Evolutionary conservation across 2,888 invertebrate genomes (phyloP).

Genomic region (Perdita meconis): DNA sequence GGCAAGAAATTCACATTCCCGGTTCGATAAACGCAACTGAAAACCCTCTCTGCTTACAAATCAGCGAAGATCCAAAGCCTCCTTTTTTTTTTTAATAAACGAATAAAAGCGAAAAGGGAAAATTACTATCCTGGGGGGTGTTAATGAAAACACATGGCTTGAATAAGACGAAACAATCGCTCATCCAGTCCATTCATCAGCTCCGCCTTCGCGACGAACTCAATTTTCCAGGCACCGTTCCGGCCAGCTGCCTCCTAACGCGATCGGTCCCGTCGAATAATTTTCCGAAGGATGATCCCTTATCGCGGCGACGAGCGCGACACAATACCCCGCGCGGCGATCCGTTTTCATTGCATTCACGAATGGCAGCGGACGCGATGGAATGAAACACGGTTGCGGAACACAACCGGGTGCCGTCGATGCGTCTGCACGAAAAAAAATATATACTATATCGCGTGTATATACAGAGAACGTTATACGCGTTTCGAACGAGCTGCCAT

Average conservation of each 20-base stretch:
- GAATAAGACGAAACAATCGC: slow-evolving; percentile 33
- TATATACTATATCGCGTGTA: too few relatives aligned
- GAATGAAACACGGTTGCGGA: slow-evolving; percentile 44
- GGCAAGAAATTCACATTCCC: too few relatives aligned
- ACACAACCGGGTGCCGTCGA: neutral
- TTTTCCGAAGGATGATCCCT: neutral
- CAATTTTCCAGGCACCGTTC: neutral
- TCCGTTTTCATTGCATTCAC: neutral
- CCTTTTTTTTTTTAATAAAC: too few relatives aligned
- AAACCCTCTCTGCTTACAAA: too few relatives aligned
- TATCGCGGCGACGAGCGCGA: neutral
- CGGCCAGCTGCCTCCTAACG: neutral
- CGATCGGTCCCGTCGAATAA: slow-evolving; percentile 10
- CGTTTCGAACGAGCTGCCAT: neutral
- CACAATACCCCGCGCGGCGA: slow-evolving; percentile 12
- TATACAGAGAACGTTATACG: too few relatives aligned
- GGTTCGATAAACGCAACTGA: too few relatives aligned
- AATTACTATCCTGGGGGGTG: neutral
- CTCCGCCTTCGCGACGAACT: neutral
- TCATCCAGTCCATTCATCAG: slow-evolving; percentile 17
- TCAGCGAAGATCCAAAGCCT: too few relatives aligned
- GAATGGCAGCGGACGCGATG: slow-evolving; percentile 10
- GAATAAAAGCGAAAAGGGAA: slow-evolving; percentile 13
- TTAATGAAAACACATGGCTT: slow-evolving; percentile 36
- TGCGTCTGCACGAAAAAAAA: too few relatives aligned